phyloP scores from a whole-genome alignment of 1,140 invertebrate species.

The Tetraneura akinire region DNA sequence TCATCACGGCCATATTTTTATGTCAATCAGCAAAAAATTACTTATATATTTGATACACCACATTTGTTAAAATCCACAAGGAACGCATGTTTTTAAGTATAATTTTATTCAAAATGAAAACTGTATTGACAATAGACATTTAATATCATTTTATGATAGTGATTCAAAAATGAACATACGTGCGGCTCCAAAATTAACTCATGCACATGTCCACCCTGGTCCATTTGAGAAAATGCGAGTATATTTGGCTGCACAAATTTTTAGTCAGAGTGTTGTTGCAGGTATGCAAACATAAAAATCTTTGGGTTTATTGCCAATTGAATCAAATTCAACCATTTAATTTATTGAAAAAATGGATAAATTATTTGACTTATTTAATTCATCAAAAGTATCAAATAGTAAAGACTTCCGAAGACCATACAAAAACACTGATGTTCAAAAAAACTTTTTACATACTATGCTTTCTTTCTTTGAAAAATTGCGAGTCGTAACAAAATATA shows the following conservation, averaged over 20 bases:
- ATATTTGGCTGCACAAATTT: constrained; percentile 18
- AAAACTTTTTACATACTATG: neutral
- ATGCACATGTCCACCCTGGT: neutral
- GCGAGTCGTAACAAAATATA: neutral
- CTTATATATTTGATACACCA: neutral
- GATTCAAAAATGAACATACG: neutral
- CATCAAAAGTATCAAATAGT: constrained; percentile 6
- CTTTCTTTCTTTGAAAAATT: neutral
- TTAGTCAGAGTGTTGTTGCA: neutral
- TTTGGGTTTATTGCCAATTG: neutral
- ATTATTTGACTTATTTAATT: constrained; percentile 8
- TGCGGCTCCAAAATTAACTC: constrained; percentile 5
- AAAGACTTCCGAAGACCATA: neutral
- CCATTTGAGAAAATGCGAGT: constrained; percentile 23
- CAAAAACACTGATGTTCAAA: neutral
- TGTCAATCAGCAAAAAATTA: neutral
- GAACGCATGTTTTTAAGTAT: constrained; percentile 1
- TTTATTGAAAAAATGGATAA: constrained; percentile 18
- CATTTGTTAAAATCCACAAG: neutral
- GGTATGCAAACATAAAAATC: constrained; percentile 8
- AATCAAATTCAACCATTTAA: neutral
- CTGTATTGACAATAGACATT: constrained; percentile 5
- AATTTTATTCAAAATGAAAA: neutral
- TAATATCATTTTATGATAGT: neutral
- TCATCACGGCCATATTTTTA: neutral